Evolutionary conservation across 2,888 invertebrate species (phyloP).

Genomic region (Orchesella flavescens): DNA sequence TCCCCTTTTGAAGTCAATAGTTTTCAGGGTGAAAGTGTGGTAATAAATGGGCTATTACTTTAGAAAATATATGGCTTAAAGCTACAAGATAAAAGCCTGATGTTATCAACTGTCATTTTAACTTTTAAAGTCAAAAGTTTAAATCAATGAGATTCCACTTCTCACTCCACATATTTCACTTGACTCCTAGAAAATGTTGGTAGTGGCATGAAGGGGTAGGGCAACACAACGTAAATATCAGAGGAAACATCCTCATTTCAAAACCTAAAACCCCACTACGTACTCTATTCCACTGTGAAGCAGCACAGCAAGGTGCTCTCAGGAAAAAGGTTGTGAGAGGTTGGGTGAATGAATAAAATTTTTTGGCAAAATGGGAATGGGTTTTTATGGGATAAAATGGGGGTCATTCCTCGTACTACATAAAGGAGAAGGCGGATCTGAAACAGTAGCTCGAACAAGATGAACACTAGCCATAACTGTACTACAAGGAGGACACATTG

Average conservation of each 20-base stretch:
- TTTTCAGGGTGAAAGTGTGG: not conserved
- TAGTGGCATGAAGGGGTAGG: not conserved
- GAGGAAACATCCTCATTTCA: not conserved
- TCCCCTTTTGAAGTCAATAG: not conserved
- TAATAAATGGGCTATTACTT: not conserved
- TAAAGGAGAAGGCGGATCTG: constrained; percentile 19
- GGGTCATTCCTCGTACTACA: constrained; percentile 24
- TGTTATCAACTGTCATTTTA: no score
- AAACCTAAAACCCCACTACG: not conserved
- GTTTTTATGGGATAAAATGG: constrained; percentile 24
- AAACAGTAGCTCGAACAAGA: constrained; percentile 19
- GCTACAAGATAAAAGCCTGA: no score
- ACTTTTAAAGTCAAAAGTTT: constrained; percentile 19
- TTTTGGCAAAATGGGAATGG: not conserved
- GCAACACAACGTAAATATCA: not conserved
- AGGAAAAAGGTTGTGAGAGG: not conserved
- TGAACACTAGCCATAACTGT: constrained; percentile 29
- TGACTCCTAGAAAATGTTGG: not conserved
- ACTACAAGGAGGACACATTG: not conserved
- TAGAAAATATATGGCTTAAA: no score
- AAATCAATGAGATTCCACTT: not conserved
- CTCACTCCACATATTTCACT: constrained; percentile 4
- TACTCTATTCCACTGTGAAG: not conserved
- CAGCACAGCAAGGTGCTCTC: not conserved
- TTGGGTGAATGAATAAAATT: no score